Evolutionary conservation across 2,113 vertebrate genomes (phyloP).

Genomic region (Myodes glareolus): DNA sequence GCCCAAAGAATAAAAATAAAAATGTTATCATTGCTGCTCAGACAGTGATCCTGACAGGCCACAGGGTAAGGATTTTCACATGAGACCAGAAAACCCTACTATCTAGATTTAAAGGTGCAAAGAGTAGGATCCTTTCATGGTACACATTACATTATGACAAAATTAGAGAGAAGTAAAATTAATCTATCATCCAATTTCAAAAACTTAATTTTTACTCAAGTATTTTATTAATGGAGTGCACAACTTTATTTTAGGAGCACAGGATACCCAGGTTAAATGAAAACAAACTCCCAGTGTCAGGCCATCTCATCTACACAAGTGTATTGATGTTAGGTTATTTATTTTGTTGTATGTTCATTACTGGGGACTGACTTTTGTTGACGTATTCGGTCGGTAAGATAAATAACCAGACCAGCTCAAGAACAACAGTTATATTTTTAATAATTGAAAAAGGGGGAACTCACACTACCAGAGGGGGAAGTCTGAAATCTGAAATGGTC

Average conservation of each 20-base stretch:
- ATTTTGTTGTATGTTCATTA: neutral
- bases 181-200: neutral
- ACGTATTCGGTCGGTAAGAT: no score
- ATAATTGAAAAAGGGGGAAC: no score
- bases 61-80: fast-evolving
- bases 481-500: no score
- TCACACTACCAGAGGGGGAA: no score
- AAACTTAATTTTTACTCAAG: neutral
- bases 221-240: neutral
- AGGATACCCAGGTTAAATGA: no score
- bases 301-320: neutral
- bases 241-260: neutral
- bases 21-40: neutral
- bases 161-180: neutral
- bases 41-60: neutral
- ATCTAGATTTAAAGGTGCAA: neutral
- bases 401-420: no score
- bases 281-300: no score
- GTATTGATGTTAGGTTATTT: neutral
- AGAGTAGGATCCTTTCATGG: neutral
- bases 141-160: neutral
- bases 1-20: neutral
- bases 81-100: neutral
- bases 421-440: no score
- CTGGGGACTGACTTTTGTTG: no score